Evolutionary conservation across 2,888 invertebrate genomes (phyloP).

Genomic region (Cryptocephalus primarius): DNA sequence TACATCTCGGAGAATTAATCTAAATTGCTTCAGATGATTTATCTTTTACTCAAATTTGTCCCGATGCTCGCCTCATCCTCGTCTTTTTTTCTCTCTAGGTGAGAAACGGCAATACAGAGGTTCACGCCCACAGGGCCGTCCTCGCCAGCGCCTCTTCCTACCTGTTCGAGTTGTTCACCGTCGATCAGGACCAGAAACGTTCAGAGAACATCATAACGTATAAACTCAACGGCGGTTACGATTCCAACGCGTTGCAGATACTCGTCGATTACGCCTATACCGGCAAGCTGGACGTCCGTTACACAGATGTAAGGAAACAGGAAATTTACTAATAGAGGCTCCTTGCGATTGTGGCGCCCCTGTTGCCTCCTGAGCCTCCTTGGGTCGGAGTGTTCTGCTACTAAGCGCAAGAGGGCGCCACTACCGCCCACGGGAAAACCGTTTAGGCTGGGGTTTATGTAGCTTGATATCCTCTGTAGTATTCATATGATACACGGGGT

Average conservation of each 20-base stretch:
- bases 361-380: no score
- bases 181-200: constrained; percentile 41
- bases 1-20: not conserved
- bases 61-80: no score
- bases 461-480: no score
- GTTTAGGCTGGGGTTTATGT: no score
- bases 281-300: constrained; percentile 47
- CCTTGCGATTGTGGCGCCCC: no score
- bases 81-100: constrained; percentile 6
- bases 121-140: constrained; percentile 68
- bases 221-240: constrained; percentile 53
- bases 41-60: no score
- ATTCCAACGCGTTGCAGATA: constrained; percentile 57
- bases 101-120: constrained; percentile 49
- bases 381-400: no score
- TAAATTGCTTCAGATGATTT: not conserved
- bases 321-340: no score
- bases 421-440: no score
- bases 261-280: constrained; percentile 79
- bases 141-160: constrained; percentile 69
- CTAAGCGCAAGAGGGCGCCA: no score
- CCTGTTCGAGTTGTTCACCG: constrained; percentile 61
- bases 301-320: constrained; percentile 33
- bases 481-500: no score
- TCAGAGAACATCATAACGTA: constrained; percentile 44